These are phyloP conservation scores for Myotis myotis DNA, from an alignment of 2,797 vertebrate species.

Conservation along the genomic window DNA sequence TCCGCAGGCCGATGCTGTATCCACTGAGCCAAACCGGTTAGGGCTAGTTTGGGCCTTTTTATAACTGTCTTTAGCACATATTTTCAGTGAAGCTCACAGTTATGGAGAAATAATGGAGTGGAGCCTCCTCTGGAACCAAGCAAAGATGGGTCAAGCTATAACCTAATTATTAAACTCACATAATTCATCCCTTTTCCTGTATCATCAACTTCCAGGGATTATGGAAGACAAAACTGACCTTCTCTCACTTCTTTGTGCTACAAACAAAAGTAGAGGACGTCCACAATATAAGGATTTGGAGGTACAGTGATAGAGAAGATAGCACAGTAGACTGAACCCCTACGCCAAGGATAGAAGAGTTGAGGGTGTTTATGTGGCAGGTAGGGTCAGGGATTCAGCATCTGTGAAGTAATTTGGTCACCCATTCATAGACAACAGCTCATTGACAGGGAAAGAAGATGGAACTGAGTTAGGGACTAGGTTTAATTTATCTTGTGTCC, in stretches of 20 bases:
- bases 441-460: background rate
- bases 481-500: background rate
- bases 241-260: background rate
- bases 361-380: background rate
- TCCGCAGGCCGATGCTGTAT: too few species aligned
- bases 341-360: background rate
- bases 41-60: background rate
- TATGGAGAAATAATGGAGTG: background rate
- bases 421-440: background rate
- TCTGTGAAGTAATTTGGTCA: background rate
- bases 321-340: background rate
- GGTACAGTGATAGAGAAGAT: background rate
- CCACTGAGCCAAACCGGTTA: too few species aligned
- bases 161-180: background rate
- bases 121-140: background rate
- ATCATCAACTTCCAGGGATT: background rate
- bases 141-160: background rate
- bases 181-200: background rate
- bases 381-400: background rate
- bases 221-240: background rate
- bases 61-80: background rate
- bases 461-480: background rate
- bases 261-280: background rate
- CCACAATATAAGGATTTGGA: background rate
- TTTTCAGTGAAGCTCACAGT: slow-evolving; percentile 10